Evolutionary conservation across 2,888 invertebrate genomes (phyloP), one percentile per base, ranked within the genome.

Genomic region (Ormyrus nitidulus): DNA sequence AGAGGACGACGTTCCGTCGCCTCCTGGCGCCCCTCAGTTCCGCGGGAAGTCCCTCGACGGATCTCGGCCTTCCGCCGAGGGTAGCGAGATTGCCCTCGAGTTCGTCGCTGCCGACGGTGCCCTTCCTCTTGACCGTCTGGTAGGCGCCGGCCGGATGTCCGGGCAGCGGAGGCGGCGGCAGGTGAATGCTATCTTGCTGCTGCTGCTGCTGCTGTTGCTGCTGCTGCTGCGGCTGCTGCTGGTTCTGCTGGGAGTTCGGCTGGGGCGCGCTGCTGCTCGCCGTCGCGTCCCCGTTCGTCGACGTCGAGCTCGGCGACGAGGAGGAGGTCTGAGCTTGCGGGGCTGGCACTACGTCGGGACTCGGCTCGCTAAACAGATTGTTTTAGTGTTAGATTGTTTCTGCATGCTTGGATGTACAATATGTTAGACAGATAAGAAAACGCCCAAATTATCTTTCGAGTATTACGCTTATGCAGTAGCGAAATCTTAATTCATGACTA

Each of bases 31-130:
- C 96, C 81, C 95, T 94, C 84, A 96, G 92, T 88, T 96, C 95
- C 80, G 95, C 95, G 64, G 95, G 94, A 73, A 96, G 92, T 85
- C 95, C 96, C 90, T 97, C 96, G 11, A 97, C 96, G 48, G 97
- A 97, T 85, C 98, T 93, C 75, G 97, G 98, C 82, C 97, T 93
- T 70, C 97, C 97, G 73, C 96, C 96, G 80, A 97, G 92, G 49
- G 96, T 95, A 11, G 95, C 96, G 78, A 96, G 93, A 88, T 96
- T 95, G 78, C 95, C 95, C 89, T 95, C 95, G 68, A 93, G 93
- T 86, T 95, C 95, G 81, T 93, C 92, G 83, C 95, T 94, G 74
- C 91, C 91, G 58, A 91, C 91, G 59, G 91, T 92, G 89, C 94
- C 95, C 91, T 96, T 95, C 88, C 96, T 92, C 90, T 95, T 97